A percentile compares a stretch with the other conserved stretches of the same genome.
phyloP scores from a whole-genome alignment of 2,888 invertebrate genomes.

The Stenodera caucasica region DNA sequence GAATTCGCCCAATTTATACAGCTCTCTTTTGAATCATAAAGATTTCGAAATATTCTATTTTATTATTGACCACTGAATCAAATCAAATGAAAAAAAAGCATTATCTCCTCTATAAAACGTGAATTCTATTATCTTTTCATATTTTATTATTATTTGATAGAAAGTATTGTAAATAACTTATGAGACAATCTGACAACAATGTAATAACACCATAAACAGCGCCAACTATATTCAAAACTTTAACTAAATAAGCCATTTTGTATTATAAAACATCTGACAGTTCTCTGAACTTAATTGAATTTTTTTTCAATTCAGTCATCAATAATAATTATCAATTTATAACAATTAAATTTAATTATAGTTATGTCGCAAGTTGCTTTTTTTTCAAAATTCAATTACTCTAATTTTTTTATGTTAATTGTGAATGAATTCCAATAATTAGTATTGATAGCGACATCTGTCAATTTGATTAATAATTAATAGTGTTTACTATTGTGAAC shows the following conservation, averaged over 20 bases:
- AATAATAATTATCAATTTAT: not conserved
- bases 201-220: slow-evolving; percentile 22
- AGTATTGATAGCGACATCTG: not conserved
- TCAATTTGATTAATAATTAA: not conserved
- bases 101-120: too few species aligned
- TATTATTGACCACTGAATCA: too few species aligned
- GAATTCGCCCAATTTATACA: slow-evolving; percentile 12
- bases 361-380: not conserved
- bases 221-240: slow-evolving; percentile 25
- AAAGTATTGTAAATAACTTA: not conserved
- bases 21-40: too few species aligned
- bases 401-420: too few species aligned
- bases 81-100: too few species aligned
- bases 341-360: not conserved
- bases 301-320: not conserved
- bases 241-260: slow-evolving; percentile 12
- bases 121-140: too few species aligned
- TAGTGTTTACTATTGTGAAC: slow-evolving; percentile 1
- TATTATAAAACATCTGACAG: slow-evolving; percentile 5
- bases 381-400: not conserved
- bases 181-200: slow-evolving; percentile 21
- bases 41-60: not conserved
- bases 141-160: too few species aligned
- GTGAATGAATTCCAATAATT: not conserved
- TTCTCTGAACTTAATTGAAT: not conserved